Evolutionary conservation across 2,797 vertebrate genomes (phyloP).

Genomic region (Lemur catta): DNA sequence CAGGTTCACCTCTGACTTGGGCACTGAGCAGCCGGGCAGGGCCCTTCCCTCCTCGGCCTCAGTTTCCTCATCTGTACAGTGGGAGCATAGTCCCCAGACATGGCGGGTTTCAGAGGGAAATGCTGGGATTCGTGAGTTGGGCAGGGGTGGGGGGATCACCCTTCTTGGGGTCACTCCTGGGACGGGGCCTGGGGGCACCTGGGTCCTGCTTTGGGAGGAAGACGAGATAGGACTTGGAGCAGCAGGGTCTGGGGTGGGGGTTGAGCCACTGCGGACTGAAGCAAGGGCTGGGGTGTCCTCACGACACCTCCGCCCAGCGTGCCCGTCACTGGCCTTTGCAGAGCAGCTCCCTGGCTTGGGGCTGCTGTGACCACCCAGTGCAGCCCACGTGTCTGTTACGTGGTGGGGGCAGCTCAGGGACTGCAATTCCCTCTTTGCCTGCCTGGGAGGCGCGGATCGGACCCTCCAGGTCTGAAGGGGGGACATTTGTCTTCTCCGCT

Average conservation of each 20-base stretch:
- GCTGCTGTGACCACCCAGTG: too few relatives aligned
- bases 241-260: neutral
- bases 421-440: neutral
- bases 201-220: neutral
- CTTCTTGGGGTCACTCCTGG: neutral
- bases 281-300: fast-evolving
- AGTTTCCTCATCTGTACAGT: neutral
- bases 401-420: neutral
- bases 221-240: neutral
- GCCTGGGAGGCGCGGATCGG: neutral
- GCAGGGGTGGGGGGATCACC: neutral
- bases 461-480: neutral
- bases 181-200: neutral
- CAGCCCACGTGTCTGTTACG: neutral
- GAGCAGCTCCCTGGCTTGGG: neutral
- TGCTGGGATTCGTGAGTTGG: neutral
- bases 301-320: fast-evolving
- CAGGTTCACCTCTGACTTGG: too few relatives aligned
- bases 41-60: neutral
- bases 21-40: neutral
- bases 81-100: neutral
- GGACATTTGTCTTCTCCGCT: neutral
- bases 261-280: neutral
- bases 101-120: neutral
- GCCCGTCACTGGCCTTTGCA: neutral